These are phyloP conservation scores for Heliconius charithonia DNA, from an alignment of 2,888 invertebrate species.

Conservation along the genomic window DNA sequence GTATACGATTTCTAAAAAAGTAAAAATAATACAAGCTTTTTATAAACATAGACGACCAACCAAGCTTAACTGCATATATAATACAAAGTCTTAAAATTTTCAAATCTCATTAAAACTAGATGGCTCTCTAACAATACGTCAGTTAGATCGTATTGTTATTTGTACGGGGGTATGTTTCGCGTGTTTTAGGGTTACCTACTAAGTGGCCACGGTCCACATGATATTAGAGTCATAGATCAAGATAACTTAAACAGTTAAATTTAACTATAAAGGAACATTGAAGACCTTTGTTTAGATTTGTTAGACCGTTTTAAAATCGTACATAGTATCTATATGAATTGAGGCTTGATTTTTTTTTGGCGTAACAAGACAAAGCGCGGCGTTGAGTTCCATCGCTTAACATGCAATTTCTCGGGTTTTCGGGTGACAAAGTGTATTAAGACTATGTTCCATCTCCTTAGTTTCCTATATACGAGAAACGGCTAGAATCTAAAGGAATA, in stretches of 20 bases:
- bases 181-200: constrained; percentile 40
- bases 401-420: too few species aligned
- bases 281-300: constrained; percentile 27
- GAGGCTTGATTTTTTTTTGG: not conserved
- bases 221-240: constrained; percentile 57
- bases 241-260: constrained; percentile 62
- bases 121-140: not conserved
- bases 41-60: too few species aligned
- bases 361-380: not conserved
- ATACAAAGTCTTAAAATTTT: not conserved
- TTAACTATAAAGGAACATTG: constrained; percentile 52
- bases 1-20: too few species aligned
- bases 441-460: too few species aligned
- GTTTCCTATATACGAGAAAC: too few species aligned
- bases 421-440: too few species aligned
- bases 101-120: not conserved
- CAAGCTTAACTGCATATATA: too few species aligned
- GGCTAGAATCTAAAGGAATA: too few species aligned
- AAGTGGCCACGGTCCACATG: constrained; percentile 61
- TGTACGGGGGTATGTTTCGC: not conserved
- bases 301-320: not conserved
- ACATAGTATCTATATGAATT: not conserved
- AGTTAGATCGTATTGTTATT: not conserved
- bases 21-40: too few species aligned
- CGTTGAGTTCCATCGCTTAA: too few species aligned